These are phyloP conservation scores for Montipora sp. DNA, from an alignment of 64 coral and sea anemone species.

Conservation along the genomic window DNA sequence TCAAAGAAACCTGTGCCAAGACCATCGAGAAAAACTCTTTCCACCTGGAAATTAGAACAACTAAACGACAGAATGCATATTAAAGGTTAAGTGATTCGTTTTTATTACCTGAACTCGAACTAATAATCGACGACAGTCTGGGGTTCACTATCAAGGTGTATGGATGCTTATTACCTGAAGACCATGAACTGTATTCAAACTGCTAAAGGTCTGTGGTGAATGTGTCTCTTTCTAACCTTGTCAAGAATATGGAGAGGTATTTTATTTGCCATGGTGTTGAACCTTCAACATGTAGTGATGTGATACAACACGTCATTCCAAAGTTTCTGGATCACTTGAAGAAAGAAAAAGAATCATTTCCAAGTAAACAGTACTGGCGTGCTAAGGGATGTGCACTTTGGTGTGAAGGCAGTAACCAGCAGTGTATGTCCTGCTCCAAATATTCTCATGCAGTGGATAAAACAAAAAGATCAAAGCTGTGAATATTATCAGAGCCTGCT, in stretches of 20 bases:
- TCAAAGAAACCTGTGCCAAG: too few species aligned
- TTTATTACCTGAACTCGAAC: slow-evolving; percentile 24
- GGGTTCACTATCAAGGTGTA: slow-evolving; percentile 45
- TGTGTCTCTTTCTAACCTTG: slow-evolving; percentile 42
- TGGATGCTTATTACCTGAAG: slow-evolving; percentile 39
- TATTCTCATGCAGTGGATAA: slow-evolving; percentile 5
- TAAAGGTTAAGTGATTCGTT: neutral
- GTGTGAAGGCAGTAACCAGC: slow-evolving; percentile 20
- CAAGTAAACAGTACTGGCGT: slow-evolving; percentile 44
- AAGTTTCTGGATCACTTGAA: slow-evolving; percentile 38
- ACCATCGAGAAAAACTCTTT: neutral
- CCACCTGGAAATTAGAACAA: slow-evolving; percentile 5
- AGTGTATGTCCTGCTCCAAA: slow-evolving; percentile 21
- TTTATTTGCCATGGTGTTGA: too few species aligned
- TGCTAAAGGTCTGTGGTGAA: slow-evolving; percentile 35
- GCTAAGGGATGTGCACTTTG: slow-evolving; percentile 35
- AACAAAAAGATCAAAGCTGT: slow-evolving; percentile 23
- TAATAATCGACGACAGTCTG: slow-evolving; percentile 52
- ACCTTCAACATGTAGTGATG: neutral
- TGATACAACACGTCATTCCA: slow-evolving; percentile 49
- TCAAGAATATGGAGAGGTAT: slow-evolving; percentile 12
- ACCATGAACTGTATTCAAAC: slow-evolving; percentile 26
- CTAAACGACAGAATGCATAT: slow-evolving; percentile 22
- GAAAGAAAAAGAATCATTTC: slow-evolving; percentile 29
- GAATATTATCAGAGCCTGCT: neutral